phyloP scores from a whole-genome alignment of 2,888 invertebrate genomes.

The Megastigmus dorsalis region DNA sequence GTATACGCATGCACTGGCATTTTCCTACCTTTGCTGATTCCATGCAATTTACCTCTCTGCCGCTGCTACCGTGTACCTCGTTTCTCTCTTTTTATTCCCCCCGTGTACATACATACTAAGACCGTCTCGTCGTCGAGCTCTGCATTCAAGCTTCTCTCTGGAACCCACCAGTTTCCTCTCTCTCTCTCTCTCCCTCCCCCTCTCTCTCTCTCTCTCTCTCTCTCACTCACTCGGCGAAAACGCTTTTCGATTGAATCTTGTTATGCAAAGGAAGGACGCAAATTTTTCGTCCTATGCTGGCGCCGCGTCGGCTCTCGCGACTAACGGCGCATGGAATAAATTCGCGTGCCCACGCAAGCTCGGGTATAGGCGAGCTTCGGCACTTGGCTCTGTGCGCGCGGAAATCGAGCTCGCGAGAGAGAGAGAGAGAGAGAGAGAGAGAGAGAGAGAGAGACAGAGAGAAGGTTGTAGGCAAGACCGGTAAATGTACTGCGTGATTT shows the following conservation, averaged over 20 bases:
- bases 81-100: background rate
- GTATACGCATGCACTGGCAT: background rate
- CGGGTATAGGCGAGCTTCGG: no score
- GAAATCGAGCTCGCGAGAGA: background rate
- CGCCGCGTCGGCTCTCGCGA: background rate
- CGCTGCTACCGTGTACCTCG: background rate
- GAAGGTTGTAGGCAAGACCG: background rate
- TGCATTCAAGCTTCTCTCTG: no score
- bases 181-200: constrained; percentile 34
- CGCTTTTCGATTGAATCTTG: constrained; percentile 64
- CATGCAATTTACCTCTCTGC: background rate
- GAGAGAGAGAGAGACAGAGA: no score
- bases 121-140: no score
- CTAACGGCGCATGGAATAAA: constrained; percentile 13
- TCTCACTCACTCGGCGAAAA: constrained; percentile 51
- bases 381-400: no score
- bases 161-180: background rate
- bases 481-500: constrained; percentile 31
- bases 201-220: background rate
- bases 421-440: no score
- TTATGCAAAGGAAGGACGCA: constrained; percentile 63
- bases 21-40: background rate
- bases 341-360: background rate
- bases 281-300: constrained; percentile 57
- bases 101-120: no score